Evolutionary conservation across 2,797 vertebrate species (phyloP).

Genomic region (Muraenolepis orangiensis): DNA sequence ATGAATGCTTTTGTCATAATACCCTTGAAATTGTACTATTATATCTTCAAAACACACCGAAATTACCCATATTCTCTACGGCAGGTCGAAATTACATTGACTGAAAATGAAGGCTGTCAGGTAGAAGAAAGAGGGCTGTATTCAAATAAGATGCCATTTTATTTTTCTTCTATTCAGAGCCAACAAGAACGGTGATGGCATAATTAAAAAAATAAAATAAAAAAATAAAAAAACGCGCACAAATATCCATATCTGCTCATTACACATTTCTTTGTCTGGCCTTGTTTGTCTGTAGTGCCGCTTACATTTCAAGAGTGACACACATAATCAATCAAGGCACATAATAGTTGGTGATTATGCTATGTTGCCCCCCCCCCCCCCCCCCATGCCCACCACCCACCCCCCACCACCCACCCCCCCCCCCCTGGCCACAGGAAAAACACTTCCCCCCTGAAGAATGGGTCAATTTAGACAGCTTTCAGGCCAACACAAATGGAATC

Average conservation of each 20-base stretch:
- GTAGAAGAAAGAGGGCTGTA: no score
- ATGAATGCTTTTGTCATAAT: not conserved
- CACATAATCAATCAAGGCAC: constrained; percentile 51
- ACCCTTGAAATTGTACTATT: constrained; percentile 5
- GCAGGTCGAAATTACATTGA: not conserved
- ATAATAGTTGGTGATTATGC: constrained; percentile 70
- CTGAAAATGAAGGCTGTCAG: not conserved
- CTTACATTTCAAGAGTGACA: constrained; percentile 27
- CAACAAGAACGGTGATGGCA: not conserved
- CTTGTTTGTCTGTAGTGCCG: constrained; percentile 18
- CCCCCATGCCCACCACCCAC: constrained; percentile 40
- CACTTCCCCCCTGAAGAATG: constrained; percentile 68
- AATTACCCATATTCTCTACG: not conserved
- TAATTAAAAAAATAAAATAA: constrained; percentile 7
- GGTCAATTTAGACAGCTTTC: constrained; percentile 65
- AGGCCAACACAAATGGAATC: constrained; percentile 68
- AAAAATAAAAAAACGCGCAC: not conserved
- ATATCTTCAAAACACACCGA: constrained; percentile 11
- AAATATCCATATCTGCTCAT: constrained; percentile 29
- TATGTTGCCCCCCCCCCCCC: constrained; percentile 43
- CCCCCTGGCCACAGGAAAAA: constrained; percentile 53
- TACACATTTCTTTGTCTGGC: constrained; percentile 42
- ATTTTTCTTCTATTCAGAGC: not conserved
- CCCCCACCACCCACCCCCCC: constrained; percentile 43
- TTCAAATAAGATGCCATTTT: no score